phyloP scores from a whole-genome alignment of 1,140 invertebrate species.

The Propsilocerus akamusi region DNA sequence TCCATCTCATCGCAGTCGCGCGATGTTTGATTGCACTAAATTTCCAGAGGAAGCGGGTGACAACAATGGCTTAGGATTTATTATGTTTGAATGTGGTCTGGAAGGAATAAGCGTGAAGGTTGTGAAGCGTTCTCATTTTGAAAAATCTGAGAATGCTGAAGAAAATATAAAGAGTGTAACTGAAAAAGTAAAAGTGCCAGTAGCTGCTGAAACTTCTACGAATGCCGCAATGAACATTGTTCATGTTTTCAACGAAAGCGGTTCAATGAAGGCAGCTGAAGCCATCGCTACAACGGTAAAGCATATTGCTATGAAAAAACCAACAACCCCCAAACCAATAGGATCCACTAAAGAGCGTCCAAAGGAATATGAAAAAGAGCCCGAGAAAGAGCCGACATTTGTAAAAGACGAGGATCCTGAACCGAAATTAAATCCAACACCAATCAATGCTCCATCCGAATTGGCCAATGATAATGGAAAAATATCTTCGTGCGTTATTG shows the following conservation, averaged over 20 bases:
- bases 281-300: slow-evolving; percentile 20
- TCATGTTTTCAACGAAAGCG: slow-evolving; percentile 7
- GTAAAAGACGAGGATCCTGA: slow-evolving; percentile 7
- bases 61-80: slow-evolving; percentile 68
- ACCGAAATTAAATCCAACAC: slow-evolving; percentile 18
- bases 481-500: slow-evolving; percentile 62
- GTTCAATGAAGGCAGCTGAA: slow-evolving; percentile 8
- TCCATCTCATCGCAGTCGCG: slow-evolving; percentile 23
- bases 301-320: slow-evolving; percentile 19
- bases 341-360: neutral
- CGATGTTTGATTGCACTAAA: slow-evolving; percentile 22
- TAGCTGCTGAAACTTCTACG: slow-evolving; percentile 17
- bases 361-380: slow-evolving; percentile 10
- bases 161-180: slow-evolving; percentile 29
- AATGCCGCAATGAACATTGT: slow-evolving; percentile 10
- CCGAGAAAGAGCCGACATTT: slow-evolving; percentile 6
- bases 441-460: slow-evolving; percentile 18
- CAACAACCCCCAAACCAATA: slow-evolving; percentile 20
- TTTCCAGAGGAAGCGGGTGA: slow-evolving; percentile 18
- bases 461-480: slow-evolving; percentile 38
- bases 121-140: slow-evolving; percentile 50
- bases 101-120: slow-evolving; percentile 77
- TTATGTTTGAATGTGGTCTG: slow-evolving; percentile 92
- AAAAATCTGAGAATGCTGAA: slow-evolving; percentile 42
- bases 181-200: slow-evolving; percentile 12